Evolutionary conservation across 2,888 invertebrate genomes (phyloP).

Genomic region (Muschampia plurimacula): DNA sequence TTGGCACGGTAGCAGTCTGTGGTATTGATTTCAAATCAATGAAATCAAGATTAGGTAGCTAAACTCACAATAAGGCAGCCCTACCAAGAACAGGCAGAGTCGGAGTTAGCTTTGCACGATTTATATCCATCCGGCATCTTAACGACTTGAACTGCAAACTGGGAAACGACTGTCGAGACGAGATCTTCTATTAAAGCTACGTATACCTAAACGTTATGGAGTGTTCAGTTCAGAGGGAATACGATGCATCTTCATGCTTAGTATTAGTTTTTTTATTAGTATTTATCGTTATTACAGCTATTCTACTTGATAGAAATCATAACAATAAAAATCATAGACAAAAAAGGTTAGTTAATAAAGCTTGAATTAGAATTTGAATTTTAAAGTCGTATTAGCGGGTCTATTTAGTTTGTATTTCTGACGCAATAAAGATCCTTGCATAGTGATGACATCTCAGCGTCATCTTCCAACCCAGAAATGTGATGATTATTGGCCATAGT

Average conservation of each 20-base stretch:
- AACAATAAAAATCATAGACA: background rate
- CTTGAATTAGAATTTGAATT: background rate
- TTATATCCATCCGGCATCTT: slow-evolving; percentile 28
- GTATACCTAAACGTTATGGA: background rate
- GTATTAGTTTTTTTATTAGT: too few species aligned
- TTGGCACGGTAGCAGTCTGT: background rate
- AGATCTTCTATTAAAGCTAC: background rate
- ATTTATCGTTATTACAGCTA: too few species aligned
- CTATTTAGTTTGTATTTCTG: background rate
- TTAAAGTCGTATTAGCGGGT: background rate
- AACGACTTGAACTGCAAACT: slow-evolving; percentile 12
- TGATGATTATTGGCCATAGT: too few species aligned
- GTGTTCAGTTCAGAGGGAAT: background rate
- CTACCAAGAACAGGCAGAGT: slow-evolving; percentile 15
- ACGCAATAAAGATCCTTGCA: too few species aligned
- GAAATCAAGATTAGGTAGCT: background rate
- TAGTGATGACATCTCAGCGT: too few species aligned
- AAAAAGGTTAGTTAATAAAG: background rate
- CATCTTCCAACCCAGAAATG: too few species aligned
- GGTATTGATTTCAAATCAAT: slow-evolving; percentile 8
- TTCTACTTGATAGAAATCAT: background rate
- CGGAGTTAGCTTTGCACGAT: slow-evolving; percentile 28
- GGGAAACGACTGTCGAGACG: background rate
- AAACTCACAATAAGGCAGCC: slow-evolving; percentile 15
- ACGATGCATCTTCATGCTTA: background rate